Evolutionary conservation across 2,888 invertebrate genomes (phyloP).

Genomic region (Ferdinandea cuprea): DNA sequence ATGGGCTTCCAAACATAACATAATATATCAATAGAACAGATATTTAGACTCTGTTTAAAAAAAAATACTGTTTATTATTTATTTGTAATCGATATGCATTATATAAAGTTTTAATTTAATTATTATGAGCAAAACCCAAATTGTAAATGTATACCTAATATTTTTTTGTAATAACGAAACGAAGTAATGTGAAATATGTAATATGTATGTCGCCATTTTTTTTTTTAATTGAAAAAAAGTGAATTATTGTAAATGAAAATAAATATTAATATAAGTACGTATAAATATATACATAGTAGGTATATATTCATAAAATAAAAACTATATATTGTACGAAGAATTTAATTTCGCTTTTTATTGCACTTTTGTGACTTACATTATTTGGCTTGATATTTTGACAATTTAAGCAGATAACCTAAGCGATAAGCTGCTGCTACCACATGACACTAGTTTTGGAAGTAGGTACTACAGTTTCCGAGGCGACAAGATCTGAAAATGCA

Average conservation of each 20-base stretch:
- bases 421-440: too few relatives aligned
- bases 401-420: too few relatives aligned
- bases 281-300: slow-evolving; percentile 3
- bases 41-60: slow-evolving; percentile 11
- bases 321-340: background rate
- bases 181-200: slow-evolving; percentile 17
- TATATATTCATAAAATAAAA: slow-evolving; percentile 32
- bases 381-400: too few relatives aligned
- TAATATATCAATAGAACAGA: slow-evolving; percentile 1
- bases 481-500: too few relatives aligned
- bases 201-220: slow-evolving; percentile 48
- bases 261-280: slow-evolving; percentile 29
- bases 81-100: slow-evolving; percentile 33
- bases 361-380: background rate
- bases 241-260: slow-evolving; percentile 22
- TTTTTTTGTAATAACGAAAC: slow-evolving; percentile 54
- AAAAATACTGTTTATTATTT: slow-evolving; percentile 49
- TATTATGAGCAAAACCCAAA: slow-evolving; percentile 47
- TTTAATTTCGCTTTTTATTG: background rate
- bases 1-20: slow-evolving; percentile 54
- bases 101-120: slow-evolving; percentile 23
- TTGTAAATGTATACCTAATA: slow-evolving; percentile 50
- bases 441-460: too few relatives aligned
- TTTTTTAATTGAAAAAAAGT: background rate
- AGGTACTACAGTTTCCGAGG: too few relatives aligned